Evolutionary conservation across 53 echinoderm and acorn worm genomes (phyloP), one percentile per base, ranked within the genome.

Genomic region (Mesocentrotus franciscanus): DNA sequence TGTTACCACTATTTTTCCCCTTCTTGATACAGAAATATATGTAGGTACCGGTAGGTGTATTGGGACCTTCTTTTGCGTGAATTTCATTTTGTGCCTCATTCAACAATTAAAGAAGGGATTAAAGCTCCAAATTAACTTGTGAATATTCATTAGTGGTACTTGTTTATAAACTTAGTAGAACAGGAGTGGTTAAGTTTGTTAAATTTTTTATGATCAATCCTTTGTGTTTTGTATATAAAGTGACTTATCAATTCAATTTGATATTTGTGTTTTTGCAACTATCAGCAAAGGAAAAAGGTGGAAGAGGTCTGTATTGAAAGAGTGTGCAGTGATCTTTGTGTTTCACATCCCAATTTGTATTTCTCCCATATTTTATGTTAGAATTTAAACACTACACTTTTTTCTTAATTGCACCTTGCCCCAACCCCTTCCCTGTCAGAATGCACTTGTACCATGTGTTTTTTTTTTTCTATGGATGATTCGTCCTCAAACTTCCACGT

Each of bases 241-340:
- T 71, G 16, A 71, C n/a, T 71, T 9, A 24, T 71, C 27, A 26
- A 71, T n/a, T 71, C n/a, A 76, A 39, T 81, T 39, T 42, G 3
- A 18, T 33, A 42, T 81, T 64, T 42, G 42, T 39, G 42, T 81
- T 81, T 64, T 81, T 58, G 57, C 76, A 74, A 57, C 92, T 85
- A 85, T 70, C 95, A 97, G 97, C 97, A 97, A 96, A 95, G 97
- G 96, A 97, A 95, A 74, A 97, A 97, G 81, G 87, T 89, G 95
- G 95, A 97, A 57, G 97, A 97, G 97, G 97, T 97, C 78, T 90
- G 97, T 97, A 92, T 22, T 20, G 39, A 64, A 91, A 91, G 32
- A 91, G 91, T 64, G 91, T 91, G 91, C 62, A 64, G 91, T 91
- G 91, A 91, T 91, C n/a, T n/a, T 18, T 56, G 87, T 84, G 36